These are phyloP conservation scores for Hoplostethus atlanticus DNA, from an alignment of 2,797 vertebrate genomes.

Conservation along the genomic window DNA sequence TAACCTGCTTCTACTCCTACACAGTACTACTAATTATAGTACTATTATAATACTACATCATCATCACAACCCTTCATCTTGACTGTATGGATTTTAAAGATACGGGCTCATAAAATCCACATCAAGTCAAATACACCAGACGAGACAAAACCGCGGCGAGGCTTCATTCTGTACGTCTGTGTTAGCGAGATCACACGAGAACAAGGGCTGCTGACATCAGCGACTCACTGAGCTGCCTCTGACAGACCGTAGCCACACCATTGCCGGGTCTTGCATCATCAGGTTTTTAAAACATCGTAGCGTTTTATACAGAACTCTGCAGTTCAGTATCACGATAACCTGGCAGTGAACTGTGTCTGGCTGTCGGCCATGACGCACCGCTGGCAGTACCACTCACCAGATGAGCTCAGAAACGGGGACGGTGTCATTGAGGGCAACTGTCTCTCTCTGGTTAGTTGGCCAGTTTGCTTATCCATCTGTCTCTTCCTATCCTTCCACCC, in stretches of 20 bases:
- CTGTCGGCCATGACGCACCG: conserved; percentile 11
- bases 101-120: too few species aligned
- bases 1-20: too few species aligned
- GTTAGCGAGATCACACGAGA: conserved; percentile 31
- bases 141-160: conserved; percentile 14
- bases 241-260: conserved; percentile 40
- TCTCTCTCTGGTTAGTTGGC: too few species aligned
- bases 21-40: too few species aligned
- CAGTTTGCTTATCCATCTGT: too few species aligned
- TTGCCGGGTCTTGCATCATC: conserved; percentile 75
- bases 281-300: conserved; percentile 51
- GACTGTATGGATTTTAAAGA: too few species aligned
- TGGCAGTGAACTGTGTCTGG: conserved; percentile 41
- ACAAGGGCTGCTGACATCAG: conserved; percentile 59
- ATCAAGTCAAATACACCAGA: too few species aligned
- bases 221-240: conserved; percentile 46
- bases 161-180: conserved; percentile 28
- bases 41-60: too few species aligned
- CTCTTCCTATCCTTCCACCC: too few species aligned
- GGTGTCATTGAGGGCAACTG: not conserved
- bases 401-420: conserved; percentile 10
- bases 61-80: too few species aligned
- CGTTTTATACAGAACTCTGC: conserved; percentile 43
- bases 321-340: conserved; percentile 57
- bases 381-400: conserved; percentile 3